Evolutionary conservation across 1,140 invertebrate genomes (phyloP), one percentile per base, ranked within the genome.

Genomic region (Drosophila erecta): DNA sequence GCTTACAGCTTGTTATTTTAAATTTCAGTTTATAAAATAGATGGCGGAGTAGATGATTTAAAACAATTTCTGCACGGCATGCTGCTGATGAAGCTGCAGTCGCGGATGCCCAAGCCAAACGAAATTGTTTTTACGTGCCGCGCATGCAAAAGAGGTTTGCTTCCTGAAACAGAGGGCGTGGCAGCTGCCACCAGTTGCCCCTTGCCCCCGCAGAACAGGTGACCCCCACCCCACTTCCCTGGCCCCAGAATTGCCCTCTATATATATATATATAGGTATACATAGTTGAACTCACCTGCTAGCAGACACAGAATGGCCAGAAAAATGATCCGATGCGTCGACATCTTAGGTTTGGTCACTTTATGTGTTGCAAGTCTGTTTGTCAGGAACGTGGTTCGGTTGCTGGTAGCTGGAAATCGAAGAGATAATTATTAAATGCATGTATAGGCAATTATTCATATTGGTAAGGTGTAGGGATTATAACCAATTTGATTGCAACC

Each of bases 51-150:
- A 55, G 77, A 76, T 81, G 78, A 81, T 81, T 76, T 81, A 81
- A 81, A 81, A 81, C 78, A 81, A 81, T 81, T 81, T 75, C 49
- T 20, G 53, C 37, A 44, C 24, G 53, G 71, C 5, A 30, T 37
- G 38, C 30, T 38, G 57, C 40, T 60, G 60, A 50, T 59, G 72
- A 76, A 66, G 50, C 75, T 55, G 77, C 62, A 61, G 40, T 51
- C 62, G 61, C 54, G 49, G 14, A 33, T 40, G 59, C 14, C 20
- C 53, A 12, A 30, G 56, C 65, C 55, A 73, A 46, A 62, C 73
- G 56, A 81, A 81, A 81, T 81, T 81, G 79, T 81, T 77, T 73
- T 73, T 81, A 81, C 79, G 79, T 81, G 79, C 73, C 73, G 56
- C 60, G 79, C 53, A 81, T 81, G 57, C 67, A 53, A 65, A 80